These are phyloP conservation scores for Desoria tigrina DNA, from an alignment of 2,888 invertebrate genomes.

Conservation along the genomic window DNA sequence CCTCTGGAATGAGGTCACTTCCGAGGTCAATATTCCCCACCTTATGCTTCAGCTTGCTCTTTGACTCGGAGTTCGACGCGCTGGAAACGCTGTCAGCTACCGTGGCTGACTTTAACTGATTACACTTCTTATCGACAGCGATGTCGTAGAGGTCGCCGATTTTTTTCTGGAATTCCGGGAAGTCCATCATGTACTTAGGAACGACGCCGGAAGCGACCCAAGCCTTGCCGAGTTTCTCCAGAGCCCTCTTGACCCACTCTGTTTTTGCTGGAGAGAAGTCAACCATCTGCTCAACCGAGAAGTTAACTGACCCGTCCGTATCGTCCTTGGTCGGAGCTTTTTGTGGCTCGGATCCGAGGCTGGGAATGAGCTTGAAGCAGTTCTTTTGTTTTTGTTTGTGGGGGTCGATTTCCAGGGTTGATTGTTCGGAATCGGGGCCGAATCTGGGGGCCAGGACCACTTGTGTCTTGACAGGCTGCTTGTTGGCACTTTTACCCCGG, in stretches of 20 bases:
- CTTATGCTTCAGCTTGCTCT: too few relatives aligned
- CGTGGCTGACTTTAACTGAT: not conserved
- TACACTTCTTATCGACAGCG: not conserved
- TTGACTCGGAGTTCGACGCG: too few relatives aligned
- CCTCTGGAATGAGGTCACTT: not conserved
- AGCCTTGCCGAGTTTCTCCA: conserved; percentile 8
- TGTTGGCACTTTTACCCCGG: not conserved
- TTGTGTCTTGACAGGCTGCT: not conserved
- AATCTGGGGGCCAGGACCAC: conserved; percentile 10
- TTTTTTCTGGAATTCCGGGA: conserved; percentile 13
- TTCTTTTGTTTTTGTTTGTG: not conserved
- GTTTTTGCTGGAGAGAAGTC: conserved; percentile 8
- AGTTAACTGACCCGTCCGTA: not conserved
- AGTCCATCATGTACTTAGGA: not conserved
- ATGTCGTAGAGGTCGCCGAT: conserved; percentile 13
- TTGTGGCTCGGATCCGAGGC: not conserved
- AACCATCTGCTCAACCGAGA: not conserved
- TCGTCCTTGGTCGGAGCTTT: not conserved
- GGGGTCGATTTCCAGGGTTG: not conserved
- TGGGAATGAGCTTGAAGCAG: not conserved
- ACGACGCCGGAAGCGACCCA: not conserved
- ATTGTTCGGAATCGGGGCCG: not conserved
- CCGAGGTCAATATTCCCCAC: too few relatives aligned
- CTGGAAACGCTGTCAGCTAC: too few relatives aligned
- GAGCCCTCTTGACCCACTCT: conserved; percentile 7